phyloP scores from a whole-genome alignment of 2,797 vertebrate genomes.

The Hafferia zeledoni region DNA sequence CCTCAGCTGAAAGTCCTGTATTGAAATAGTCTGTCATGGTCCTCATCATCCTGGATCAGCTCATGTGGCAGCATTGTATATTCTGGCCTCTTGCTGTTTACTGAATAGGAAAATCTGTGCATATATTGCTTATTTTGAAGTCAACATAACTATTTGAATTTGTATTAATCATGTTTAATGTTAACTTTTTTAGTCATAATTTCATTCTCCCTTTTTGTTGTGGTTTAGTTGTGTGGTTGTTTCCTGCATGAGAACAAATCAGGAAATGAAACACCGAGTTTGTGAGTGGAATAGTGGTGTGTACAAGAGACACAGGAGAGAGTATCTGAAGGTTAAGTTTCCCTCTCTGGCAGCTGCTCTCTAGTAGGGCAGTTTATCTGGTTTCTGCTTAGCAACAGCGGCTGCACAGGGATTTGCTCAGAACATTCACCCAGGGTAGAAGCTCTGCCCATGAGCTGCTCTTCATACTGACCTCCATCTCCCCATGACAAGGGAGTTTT shows the following conservation, averaged over 20 bases:
- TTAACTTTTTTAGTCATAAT: neutral
- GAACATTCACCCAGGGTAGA: neutral
- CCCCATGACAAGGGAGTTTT: neutral
- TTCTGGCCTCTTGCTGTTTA: neutral
- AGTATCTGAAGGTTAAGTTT: neutral
- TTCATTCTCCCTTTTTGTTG: neutral
- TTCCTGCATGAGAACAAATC: neutral
- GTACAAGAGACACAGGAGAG: neutral
- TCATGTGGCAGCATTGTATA: neutral
- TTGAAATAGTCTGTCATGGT: neutral
- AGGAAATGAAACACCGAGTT: neutral
- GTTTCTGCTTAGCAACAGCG: constrained; percentile 22
- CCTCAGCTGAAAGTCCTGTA: neutral
- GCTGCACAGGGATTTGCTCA: neutral
- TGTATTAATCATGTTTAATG: neutral
- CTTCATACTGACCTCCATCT: neutral
- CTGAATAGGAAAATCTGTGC: neutral
- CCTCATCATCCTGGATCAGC: neutral
- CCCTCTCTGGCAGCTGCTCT: neutral
- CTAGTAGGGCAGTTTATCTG: constrained; percentile 3
- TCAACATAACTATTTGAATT: neutral
- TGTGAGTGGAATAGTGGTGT: neutral
- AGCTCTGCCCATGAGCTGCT: neutral
- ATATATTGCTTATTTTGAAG: neutral
- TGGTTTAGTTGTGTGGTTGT: neutral